Base-by-base conservation (phyloP, 1,140 invertebrate genomes). In the Kradibia gibbosae region DNA sequence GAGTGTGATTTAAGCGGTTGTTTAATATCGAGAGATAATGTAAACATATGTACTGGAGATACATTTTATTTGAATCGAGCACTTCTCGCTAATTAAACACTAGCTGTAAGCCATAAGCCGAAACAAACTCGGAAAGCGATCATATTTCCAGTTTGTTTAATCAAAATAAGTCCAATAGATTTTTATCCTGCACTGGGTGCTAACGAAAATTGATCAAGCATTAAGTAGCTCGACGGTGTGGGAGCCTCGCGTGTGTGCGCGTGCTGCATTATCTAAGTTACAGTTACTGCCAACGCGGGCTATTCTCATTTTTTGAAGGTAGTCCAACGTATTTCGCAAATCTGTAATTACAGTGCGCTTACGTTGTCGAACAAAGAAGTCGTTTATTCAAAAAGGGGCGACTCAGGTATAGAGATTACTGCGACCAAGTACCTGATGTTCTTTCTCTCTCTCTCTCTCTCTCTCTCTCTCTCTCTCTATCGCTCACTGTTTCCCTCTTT, bases 251-350 rank as follows among this genome's bases (percentile, higher is more conserved):
- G 11, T 39, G 73, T 45, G 20, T 72, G 28, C 42, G 22, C 17
- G 11, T 39, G 73, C 25, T 70, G 70, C 48, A 78, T 67, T 53
- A 53, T 45, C 22, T 28, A 42, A 53, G 31, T 53, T 78, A 70
- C 45, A 28, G 20, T 28, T n/a, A n/a, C 31, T 57, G 22, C 15
- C 31, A 62, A 31, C 28, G 55, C n/a, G n/a, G n/a, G n/a, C 34
- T 70, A 53, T 78, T 70, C 42, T 78, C 65, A 71, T 78, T 71
- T n/a, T 78, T 71, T 20, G 53, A 60, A 73, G 67, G 50, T 71
- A 79, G 71, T 73, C 53, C 39, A 7, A 57, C 39, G 78, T 20
- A 42, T 55, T 57, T 67, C 53, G 67, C 53, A 57, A 60, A 8
- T 11, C 39, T 48, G 57, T 65, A 77, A 77, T 77, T 77, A 77